Conservation (phyloP, 23 tunicate genomes). For the Trididemnum miniatum region DNA sequence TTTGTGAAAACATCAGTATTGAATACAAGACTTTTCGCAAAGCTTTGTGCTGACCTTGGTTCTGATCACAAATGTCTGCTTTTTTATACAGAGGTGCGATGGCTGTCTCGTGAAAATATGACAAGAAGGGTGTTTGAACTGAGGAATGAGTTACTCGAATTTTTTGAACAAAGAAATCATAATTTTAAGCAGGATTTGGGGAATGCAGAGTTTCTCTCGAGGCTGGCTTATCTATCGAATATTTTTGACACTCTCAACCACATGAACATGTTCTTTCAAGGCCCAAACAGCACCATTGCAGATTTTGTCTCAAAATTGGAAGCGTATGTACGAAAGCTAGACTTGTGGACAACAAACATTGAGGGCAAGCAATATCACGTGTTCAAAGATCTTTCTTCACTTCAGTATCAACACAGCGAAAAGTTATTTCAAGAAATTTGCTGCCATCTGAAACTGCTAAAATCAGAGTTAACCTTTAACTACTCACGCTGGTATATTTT, state of each 20-base stretch:
- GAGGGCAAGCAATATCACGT: slow-evolving; percentile 3
- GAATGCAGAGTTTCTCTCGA: neutral
- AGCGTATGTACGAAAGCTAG: slow-evolving; percentile 14
- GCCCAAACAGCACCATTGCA: slow-evolving; percentile 4
- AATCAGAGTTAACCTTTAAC: neutral
- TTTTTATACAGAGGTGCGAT: slow-evolving; percentile 4
- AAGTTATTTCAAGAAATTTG: neutral
- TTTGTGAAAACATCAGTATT: neutral
- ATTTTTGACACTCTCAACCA: slow-evolving; percentile 9
- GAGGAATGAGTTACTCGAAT: slow-evolving; percentile 15
- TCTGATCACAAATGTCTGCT: slow-evolving; percentile 18
- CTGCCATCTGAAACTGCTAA: neutral
- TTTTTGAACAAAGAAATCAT: neutral
- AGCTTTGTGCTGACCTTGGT: too few relatives aligned
- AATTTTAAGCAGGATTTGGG: slow-evolving; percentile 2
- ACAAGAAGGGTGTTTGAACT: slow-evolving; percentile 8
- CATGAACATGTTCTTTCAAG: slow-evolving; percentile 13
- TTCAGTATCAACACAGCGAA: neutral
- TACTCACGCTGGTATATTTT: neutral
- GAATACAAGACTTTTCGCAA: slow-evolving; percentile 12
- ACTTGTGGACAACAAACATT: neutral
- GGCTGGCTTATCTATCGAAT: slow-evolving; percentile 15
- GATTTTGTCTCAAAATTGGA: slow-evolving; percentile 12
- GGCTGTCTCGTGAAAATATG: slow-evolving; percentile 7
- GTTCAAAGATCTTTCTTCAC: neutral